phyloP scores from a whole-genome alignment of 2,888 invertebrate species.

The Drosophila mercatorum region DNA sequence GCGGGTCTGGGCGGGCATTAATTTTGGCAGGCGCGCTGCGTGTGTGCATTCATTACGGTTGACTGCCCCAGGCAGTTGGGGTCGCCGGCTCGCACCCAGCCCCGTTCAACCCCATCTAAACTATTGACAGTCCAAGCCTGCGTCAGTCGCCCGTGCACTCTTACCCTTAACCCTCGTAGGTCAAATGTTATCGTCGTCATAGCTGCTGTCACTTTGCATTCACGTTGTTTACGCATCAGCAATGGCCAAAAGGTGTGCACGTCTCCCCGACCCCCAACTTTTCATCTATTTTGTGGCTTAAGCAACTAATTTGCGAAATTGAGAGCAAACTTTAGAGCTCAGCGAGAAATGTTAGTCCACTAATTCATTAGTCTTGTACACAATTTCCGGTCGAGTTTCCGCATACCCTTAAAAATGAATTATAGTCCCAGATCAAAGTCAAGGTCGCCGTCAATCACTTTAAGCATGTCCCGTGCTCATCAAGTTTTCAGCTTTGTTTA shows the following conservation, averaged over 20 bases:
- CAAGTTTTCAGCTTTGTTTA: not conserved
- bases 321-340: slow-evolving; percentile 15
- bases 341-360: slow-evolving; percentile 1
- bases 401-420: not conserved
- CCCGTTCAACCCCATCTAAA: slow-evolving; percentile 7
- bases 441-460: slow-evolving; percentile 20
- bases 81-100: not conserved
- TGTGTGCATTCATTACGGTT: slow-evolving; percentile 58
- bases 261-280: slow-evolving; percentile 9
- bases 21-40: slow-evolving; percentile 45
- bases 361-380: slow-evolving; percentile 48
- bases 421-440: slow-evolving; percentile 22
- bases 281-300: slow-evolving; percentile 16
- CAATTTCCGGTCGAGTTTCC: slow-evolving; percentile 27
- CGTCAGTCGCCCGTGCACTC: slow-evolving; percentile 24
- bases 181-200: slow-evolving; percentile 57
- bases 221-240: slow-evolving; percentile 67
- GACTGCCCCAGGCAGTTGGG: slow-evolving; percentile 32
- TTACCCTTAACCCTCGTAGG: slow-evolving; percentile 42
- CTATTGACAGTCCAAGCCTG: slow-evolving; percentile 21
- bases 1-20: slow-evolving; percentile 34
- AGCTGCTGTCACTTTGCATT: slow-evolving; percentile 72
- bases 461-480: not conserved
- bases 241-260: slow-evolving; percentile 53
- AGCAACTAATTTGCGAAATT: slow-evolving; percentile 42